Base-by-base conservation (phyloP, 1,140 invertebrate species). In the Orchestia grillus region DNA sequence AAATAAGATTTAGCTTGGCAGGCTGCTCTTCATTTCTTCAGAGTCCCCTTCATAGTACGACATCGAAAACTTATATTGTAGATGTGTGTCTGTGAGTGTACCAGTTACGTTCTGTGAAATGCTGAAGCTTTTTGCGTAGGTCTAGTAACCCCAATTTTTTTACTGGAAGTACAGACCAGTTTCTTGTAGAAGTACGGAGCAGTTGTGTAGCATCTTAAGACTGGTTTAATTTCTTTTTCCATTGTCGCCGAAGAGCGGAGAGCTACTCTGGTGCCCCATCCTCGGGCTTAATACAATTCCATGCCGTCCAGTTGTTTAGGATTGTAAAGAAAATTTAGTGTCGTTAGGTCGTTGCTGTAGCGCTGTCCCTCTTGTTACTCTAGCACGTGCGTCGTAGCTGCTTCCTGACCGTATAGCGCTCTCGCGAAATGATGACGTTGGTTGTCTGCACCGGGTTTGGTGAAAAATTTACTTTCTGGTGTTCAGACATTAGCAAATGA, bases 271-370 rank as follows among this genome's bases (percentile, higher is more conserved):
- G 88, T 90, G 41, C 41, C 43, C n/a, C 88, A 90, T 4, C 4
- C 3, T 90, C 16, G 92, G 44, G 47, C 44, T 8, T 19, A 45
- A 94, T 94, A 94, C 92, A 94, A 94, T 94, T 94, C 43, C 92
- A 47, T 94, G 92, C 92, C 92, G 92, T 94, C 92, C 92, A 94
- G 44, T 94, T 45, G 36, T 94, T 94, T 47, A 94, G 92, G 44
- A 47, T 94, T 94, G 88, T 90, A 90, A 90, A 90, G 43, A 41
- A 90, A 90, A 44, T 44, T 90, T 42, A 44, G 43, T 90, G 43
- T 90, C 43, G 88, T 90, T 42, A 90, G 88, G 43, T 43, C 88
- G 41, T 90, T 41, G 88, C 88, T 42, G 43, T 90, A 90, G 88
- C 23, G 88, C 88, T 42, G 41, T 90, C 28, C n/a, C 88, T 90